These are phyloP conservation scores for Chionis minor DNA, from an alignment of 2,113 vertebrate genomes.

Conservation along the genomic window DNA sequence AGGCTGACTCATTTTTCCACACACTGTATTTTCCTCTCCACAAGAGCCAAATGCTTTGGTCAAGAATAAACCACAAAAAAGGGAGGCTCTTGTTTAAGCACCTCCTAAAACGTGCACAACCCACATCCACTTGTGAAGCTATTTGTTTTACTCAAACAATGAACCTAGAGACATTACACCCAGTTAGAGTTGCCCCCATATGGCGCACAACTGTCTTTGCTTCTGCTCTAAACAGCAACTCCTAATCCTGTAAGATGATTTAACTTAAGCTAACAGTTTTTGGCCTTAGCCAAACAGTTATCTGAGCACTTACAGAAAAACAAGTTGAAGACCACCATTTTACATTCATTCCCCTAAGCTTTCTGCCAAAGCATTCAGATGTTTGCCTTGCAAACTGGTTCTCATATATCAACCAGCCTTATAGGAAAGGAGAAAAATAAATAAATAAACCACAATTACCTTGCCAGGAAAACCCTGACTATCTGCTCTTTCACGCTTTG, in stretches of 20 bases:
- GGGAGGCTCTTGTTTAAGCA: background rate
- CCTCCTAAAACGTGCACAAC: background rate
- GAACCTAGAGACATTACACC: background rate
- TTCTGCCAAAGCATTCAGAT: background rate
- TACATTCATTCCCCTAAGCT: background rate
- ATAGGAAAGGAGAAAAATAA: background rate
- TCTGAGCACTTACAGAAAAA: background rate
- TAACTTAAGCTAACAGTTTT: background rate
- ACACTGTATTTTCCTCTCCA: constrained; percentile 34
- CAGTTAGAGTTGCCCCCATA: background rate
- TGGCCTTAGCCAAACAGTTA: background rate
- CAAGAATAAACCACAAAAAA: constrained; percentile 38
- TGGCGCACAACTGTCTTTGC: background rate
- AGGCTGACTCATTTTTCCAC: constrained; percentile 53
- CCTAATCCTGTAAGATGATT: background rate
- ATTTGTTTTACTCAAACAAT: background rate
- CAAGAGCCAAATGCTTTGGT: constrained; percentile 14
- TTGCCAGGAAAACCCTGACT: background rate
- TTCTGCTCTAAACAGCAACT: background rate
- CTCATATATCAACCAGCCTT: background rate
- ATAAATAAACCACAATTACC: background rate
- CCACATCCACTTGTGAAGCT: background rate
- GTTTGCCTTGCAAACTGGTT: background rate
- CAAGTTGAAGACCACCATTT: background rate
- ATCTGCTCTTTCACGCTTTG: background rate